Conservation (phyloP, 1,140 invertebrate genomes). For the Euborellia annulipes region DNA sequence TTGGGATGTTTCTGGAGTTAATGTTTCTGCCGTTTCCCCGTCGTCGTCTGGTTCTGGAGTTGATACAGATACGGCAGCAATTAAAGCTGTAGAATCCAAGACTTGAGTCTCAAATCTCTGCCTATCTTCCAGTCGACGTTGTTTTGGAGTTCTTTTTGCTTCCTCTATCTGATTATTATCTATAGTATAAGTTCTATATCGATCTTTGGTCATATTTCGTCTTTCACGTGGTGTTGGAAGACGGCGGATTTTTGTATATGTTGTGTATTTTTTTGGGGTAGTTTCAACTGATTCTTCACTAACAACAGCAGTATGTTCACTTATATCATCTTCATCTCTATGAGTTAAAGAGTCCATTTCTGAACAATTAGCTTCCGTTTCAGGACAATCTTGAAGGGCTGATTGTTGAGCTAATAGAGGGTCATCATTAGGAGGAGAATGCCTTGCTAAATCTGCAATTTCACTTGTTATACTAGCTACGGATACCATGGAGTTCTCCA, state of each 20-base stretch:
- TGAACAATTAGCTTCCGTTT: too few species aligned
- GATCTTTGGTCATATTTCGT: conserved; percentile 49
- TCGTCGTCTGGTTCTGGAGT: conserved; percentile 1
- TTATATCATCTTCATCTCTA: too few species aligned
- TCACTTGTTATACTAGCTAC: conserved; percentile 69
- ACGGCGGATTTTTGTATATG: conserved; percentile 28
- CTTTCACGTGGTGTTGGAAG: conserved; percentile 55
- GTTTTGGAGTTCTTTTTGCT: conserved; percentile 40
- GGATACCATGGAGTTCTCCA: conserved; percentile 67
- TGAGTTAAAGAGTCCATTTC: too few species aligned
- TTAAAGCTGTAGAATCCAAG: conserved; percentile 15
- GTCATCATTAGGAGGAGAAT: conserved; percentile 1
- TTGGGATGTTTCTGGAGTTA: neutral
- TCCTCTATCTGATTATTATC: conserved; percentile 33
- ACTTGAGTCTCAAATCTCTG: conserved; percentile 54
- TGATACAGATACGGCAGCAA: conserved; percentile 3
- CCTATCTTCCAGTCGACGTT: conserved; percentile 45
- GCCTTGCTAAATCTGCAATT: conserved; percentile 35
- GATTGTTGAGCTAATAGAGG: too few species aligned
- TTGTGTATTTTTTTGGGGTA: conserved; percentile 44
- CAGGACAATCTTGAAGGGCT: too few species aligned
- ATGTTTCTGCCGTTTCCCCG: conserved; percentile 8
- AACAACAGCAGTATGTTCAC: too few species aligned
- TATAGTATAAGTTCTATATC: conserved; percentile 65
- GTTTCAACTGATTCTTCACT: conserved; percentile 45